These are phyloP conservation scores for Bombus superbus DNA, from an alignment of 1,140 invertebrate species.

Conservation along the genomic window DNA sequence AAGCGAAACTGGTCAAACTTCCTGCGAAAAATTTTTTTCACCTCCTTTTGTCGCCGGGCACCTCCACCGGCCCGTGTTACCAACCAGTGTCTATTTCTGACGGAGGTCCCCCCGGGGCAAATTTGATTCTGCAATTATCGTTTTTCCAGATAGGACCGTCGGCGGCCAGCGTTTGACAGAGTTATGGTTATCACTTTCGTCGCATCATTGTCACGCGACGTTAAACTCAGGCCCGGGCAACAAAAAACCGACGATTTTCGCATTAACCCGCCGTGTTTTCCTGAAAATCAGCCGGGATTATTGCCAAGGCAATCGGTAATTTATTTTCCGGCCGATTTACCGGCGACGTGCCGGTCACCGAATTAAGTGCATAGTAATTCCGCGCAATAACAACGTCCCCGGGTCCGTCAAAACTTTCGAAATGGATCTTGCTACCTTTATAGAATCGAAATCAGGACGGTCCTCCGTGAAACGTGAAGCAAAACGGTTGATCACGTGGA, in stretches of 20 bases:
- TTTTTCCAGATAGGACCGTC: constrained; percentile 40
- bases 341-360: constrained; percentile 27
- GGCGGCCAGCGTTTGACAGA: constrained; percentile 41
- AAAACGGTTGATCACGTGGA: no score
- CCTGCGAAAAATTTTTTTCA: constrained; percentile 3
- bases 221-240: constrained; percentile 22
- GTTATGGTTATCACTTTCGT: constrained; percentile 52
- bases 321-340: constrained; percentile 67
- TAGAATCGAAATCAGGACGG: background rate
- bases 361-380: constrained; percentile 41
- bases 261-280: constrained; percentile 20
- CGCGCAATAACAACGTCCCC: background rate
- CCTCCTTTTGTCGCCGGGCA: constrained; percentile 7
- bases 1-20: constrained; percentile 5
- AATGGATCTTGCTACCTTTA: background rate
- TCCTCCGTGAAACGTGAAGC: no score
- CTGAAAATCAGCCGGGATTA: constrained; percentile 62
- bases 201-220: constrained; percentile 51
- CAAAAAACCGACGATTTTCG: constrained; percentile 34
- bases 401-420: background rate
- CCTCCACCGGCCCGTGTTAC: background rate
- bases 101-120: constrained; percentile 2
- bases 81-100: constrained; percentile 38
- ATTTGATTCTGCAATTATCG: constrained; percentile 52
- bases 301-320: constrained; percentile 72